Conservation (phyloP, 2,113 vertebrate species). For the Ptychochromis oligacanthus region DNA sequence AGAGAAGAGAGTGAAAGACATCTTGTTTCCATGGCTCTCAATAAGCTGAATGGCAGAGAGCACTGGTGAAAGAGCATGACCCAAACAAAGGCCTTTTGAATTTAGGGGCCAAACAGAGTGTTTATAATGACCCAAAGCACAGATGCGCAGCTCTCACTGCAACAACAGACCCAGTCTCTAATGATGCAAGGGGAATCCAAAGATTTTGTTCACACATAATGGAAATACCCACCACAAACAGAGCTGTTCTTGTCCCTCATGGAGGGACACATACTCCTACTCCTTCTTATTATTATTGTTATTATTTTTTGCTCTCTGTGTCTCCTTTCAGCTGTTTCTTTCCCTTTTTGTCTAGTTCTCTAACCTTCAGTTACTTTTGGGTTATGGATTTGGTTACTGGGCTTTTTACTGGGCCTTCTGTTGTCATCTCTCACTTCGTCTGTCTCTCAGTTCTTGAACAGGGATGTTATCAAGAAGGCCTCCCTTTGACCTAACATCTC, state of each 20-base stretch:
- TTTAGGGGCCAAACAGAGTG: slow-evolving; percentile 66
- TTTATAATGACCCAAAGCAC: slow-evolving; percentile 73
- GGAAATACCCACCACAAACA: slow-evolving; percentile 58
- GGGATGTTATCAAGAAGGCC: slow-evolving; percentile 28
- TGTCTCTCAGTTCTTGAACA: neutral
- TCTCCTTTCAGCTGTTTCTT: slow-evolving; percentile 22
- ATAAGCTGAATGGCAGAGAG: slow-evolving; percentile 69
- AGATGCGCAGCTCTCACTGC: slow-evolving; percentile 59
- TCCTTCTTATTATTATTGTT: slow-evolving; percentile 32
- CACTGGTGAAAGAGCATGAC: slow-evolving; percentile 71
- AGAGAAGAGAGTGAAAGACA: slow-evolving; percentile 65
- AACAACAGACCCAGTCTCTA: slow-evolving; percentile 52
- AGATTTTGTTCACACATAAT: slow-evolving; percentile 64
- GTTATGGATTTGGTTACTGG: slow-evolving; percentile 10
- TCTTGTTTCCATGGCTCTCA: slow-evolving; percentile 75
- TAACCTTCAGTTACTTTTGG: slow-evolving; percentile 41
- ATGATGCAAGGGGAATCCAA: slow-evolving; percentile 60
- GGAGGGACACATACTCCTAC: slow-evolving; percentile 41
- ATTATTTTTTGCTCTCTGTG: slow-evolving; percentile 17
- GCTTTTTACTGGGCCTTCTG: slow-evolving; percentile 7
- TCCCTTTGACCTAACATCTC: slow-evolving; percentile 35
- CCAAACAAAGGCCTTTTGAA: slow-evolving; percentile 75
- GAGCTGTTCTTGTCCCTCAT: slow-evolving; percentile 43
- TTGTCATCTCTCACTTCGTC: slow-evolving; percentile 25
- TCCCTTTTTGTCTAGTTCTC: slow-evolving; percentile 16